Evolutionary conservation across 2,113 vertebrate genomes (phyloP).

Genomic region (Eptatretus burgeri): DNA sequence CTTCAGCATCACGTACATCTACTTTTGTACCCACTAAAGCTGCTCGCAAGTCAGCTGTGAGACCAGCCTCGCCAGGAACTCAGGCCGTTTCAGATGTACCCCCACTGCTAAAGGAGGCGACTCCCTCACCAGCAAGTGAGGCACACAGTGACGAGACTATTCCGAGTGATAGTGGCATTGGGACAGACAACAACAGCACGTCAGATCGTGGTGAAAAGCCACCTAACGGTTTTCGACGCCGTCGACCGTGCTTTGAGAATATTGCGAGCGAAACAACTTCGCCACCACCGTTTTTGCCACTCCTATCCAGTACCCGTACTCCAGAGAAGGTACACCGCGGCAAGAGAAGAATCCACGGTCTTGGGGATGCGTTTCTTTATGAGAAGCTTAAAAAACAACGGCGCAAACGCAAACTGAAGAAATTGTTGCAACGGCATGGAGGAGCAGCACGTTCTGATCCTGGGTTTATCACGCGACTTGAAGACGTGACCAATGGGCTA

Average conservation of each 20-base stretch:
- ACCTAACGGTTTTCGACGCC: conserved; percentile 9
- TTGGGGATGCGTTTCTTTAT: conserved; percentile 32
- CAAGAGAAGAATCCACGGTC: conserved; percentile 30
- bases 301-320: background rate
- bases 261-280: background rate
- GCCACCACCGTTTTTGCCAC: too few relatives aligned
- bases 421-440: conserved; percentile 40
- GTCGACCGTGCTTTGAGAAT: background rate
- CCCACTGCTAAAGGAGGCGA: conserved; percentile 39
- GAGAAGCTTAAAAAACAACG: conserved; percentile 63
- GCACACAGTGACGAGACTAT: conserved; percentile 71
- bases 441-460: conserved; percentile 37
- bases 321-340: conserved; percentile 71
- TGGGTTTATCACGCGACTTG: conserved; percentile 52
- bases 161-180: conserved; percentile 59
- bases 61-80: conserved; percentile 26
- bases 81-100: conserved; percentile 48
- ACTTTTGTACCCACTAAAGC: background rate
- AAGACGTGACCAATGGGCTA: conserved; percentile 45
- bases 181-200: conserved; percentile 58
- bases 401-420: conserved; percentile 62
- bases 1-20: background rate
- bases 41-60: conserved; percentile 10
- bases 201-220: conserved; percentile 42
- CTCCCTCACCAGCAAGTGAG: conserved; percentile 68